Conservation (phyloP, 2,113 vertebrate genomes). For the Cyprinodon tularosa region DNA sequence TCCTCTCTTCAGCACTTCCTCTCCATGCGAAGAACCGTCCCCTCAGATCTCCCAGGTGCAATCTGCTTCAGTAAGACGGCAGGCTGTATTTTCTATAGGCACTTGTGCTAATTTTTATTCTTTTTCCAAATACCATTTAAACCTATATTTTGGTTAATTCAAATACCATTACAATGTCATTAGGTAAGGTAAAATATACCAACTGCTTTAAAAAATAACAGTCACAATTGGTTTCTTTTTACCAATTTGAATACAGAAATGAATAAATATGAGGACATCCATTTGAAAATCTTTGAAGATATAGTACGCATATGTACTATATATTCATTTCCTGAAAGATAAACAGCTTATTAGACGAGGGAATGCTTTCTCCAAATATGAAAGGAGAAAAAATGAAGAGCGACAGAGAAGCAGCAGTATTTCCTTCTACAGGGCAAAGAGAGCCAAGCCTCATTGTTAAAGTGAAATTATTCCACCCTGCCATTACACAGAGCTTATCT, state of each 20-base stretch:
- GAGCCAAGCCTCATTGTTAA: constrained; percentile 79
- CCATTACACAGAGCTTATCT: constrained; percentile 92
- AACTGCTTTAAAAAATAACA: too few relatives aligned
- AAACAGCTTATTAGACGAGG: constrained; percentile 9
- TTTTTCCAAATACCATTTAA: neutral
- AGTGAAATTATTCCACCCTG: constrained; percentile 89
- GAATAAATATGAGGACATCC: too few relatives aligned
- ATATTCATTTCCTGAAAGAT: neutral
- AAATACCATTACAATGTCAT: constrained; percentile 7
- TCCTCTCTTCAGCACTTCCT: constrained; percentile 42
- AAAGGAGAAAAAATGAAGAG: constrained; percentile 16
- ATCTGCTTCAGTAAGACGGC: constrained; percentile 46
- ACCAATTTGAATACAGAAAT: too few relatives aligned
- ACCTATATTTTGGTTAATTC: constrained; percentile 3
- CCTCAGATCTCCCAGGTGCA: constrained; percentile 61
- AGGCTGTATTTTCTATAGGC: constrained; percentile 8
- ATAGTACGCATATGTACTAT: neutral
- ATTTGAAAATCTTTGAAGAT: neutral
- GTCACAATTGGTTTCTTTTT: too few relatives aligned
- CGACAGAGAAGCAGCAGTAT: constrained; percentile 28
- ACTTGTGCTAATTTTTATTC: constrained; percentile 15
- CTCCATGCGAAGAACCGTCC: constrained; percentile 25
- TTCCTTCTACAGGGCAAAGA: constrained; percentile 70
- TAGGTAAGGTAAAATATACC: neutral
- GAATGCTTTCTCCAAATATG: constrained; percentile 3